phyloP scores from a whole-genome alignment of 1,140 invertebrate genomes.

The Centruroides vittatus region DNA sequence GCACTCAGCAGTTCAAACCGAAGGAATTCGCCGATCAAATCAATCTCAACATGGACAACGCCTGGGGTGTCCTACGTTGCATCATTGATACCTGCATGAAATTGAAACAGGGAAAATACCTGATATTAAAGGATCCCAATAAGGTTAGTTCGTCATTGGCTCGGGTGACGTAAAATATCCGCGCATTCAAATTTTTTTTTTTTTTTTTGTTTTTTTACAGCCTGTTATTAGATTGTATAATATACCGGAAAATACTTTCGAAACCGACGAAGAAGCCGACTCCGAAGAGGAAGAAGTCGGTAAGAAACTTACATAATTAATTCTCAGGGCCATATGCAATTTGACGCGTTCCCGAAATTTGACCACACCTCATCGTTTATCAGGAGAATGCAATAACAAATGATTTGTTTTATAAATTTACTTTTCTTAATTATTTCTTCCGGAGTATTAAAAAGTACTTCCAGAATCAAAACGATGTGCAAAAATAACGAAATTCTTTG shows the following conservation, averaged over 20 bases:
- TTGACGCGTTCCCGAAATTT: no score
- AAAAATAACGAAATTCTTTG: no score
- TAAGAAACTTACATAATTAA: neutral
- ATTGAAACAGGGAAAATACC: slow-evolving; percentile 88
- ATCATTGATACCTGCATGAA: slow-evolving; percentile 98
- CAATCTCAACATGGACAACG: slow-evolving; percentile 98
- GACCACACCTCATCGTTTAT: no score
- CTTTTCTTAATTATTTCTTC: no score
- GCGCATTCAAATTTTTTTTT: neutral
- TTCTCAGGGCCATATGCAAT: no score
- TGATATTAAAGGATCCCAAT: slow-evolving; percentile 99
- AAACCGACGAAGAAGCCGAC: slow-evolving; percentile 89
- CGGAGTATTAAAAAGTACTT: no score
- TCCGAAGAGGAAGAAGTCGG: slow-evolving; percentile 54
- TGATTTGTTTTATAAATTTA: no score
- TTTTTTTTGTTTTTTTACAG: slow-evolving; percentile 29
- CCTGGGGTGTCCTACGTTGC: slow-evolving; percentile 96
- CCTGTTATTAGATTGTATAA: slow-evolving; percentile 90
- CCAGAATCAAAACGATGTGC: no score
- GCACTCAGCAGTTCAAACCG: slow-evolving; percentile 97
- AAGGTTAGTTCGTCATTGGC: slow-evolving; percentile 38
- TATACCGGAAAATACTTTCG: slow-evolving; percentile 96
- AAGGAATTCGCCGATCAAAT: slow-evolving; percentile 97
- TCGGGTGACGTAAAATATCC: no score
- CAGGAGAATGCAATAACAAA: no score